Evolutionary conservation across 2,888 invertebrate genomes (phyloP), one percentile per base, ranked within the genome.

Genomic region (Oligia fasciuncula): DNA sequence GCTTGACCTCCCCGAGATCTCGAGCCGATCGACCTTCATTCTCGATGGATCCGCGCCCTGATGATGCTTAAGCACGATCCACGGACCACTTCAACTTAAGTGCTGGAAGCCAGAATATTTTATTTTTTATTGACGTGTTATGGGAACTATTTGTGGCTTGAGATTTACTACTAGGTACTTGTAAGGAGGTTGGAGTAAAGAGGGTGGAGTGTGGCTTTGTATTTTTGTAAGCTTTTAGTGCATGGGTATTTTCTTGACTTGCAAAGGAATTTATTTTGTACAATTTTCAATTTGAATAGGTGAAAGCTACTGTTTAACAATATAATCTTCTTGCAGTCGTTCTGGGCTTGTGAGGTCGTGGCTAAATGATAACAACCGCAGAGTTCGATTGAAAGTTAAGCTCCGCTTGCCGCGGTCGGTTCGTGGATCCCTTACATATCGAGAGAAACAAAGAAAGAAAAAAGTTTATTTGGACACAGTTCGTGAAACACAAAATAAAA

Each of bases 51-150:
- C 73, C 60, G 57, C n/a, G 54, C 68, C 23, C 77, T 81, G 82
- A 87, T 84, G 89, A 71, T 81, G 81, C 88, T 88, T 88, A 67
- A 80, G 88, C 88, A 88, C 88, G 88, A 88, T 81, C 87, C 81
- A 72, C 73, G 83, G 65, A 70, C 72, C 85, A 75, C 88, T 88
- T 76, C 54, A 82, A 8, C 73, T 29, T 29, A 46, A 87, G 85
- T 73, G 76, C 17, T 73, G 43, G 70, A 67, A 29, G 78, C 51
- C 46, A 77, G 88, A 85, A 88, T 88, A 88, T 84, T 88, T 84
- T 81, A 88, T 80, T 84, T 85, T 87, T 84, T 89, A 89, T 87
- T 82, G 84, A 82, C 67, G 72, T 76, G 65, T 51, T 54, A 76
- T 40, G 14, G 63, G 68, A 69, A 85, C 72, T 83, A 83, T 77